A percentile compares a stretch with the other conserved stretches of the same genome.
Conservation (phyloP, 2,113 vertebrate genomes). For the Casuarius casuarius region DNA sequence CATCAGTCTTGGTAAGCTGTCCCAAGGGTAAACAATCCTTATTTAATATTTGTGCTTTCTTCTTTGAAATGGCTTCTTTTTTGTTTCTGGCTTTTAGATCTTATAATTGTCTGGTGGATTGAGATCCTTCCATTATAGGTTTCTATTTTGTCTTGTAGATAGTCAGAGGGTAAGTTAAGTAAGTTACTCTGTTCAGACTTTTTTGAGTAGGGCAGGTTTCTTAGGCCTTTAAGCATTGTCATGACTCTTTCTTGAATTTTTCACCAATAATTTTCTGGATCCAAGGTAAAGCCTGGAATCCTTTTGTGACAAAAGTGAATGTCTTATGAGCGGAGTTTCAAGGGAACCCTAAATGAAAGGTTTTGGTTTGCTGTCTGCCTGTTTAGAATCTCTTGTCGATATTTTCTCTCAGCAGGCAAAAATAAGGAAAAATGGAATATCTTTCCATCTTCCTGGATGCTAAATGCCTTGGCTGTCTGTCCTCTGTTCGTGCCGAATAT, state of each 20-base stretch:
- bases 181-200: not conserved
- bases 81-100: not conserved
- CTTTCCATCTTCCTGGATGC: fast-evolving
- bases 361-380: not conserved
- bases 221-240: not conserved
- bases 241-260: not conserved
- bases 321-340: not conserved
- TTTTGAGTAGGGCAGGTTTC: not conserved
- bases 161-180: not conserved
- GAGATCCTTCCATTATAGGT: not conserved
- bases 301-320: not conserved
- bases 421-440: not conserved
- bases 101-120: not conserved
- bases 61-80: not conserved
- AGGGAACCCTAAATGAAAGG: not conserved
- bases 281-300: not conserved
- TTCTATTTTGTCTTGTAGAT: not conserved
- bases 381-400: not conserved
- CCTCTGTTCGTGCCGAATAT: not conserved
- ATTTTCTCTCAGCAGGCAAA: not conserved
- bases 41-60: not conserved
- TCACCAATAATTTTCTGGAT: not conserved
- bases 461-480: not conserved
- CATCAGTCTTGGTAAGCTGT: not conserved
- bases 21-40: not conserved